Percentiles rank a stretch among this genome's conserved stretches.
Conservation (phyloP, 2,113 vertebrate species). For the Bubo scandiacus region DNA sequence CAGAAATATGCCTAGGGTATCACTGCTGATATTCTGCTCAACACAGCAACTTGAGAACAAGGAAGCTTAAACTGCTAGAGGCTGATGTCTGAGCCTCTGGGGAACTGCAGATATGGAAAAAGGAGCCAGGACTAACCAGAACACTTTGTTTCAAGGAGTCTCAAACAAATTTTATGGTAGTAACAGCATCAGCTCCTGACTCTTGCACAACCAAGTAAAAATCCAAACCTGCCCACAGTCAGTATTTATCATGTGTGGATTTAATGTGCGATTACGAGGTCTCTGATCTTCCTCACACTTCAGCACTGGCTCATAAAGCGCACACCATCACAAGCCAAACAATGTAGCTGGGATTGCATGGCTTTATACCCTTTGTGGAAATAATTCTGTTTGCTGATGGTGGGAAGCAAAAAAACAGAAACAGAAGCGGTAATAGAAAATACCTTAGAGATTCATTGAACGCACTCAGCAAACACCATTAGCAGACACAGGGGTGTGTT, state of each 20-base stretch:
- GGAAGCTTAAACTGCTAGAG: not conserved
- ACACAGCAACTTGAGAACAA: not conserved
- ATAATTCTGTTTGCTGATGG: not conserved
- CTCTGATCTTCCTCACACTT: not conserved
- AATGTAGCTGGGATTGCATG: rapidly evolving
- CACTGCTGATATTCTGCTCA: not conserved
- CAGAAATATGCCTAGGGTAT: not conserved
- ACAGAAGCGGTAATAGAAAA: not conserved
- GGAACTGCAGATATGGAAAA: not conserved
- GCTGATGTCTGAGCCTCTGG: not conserved
- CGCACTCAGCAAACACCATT: not conserved
- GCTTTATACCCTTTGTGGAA: not conserved
- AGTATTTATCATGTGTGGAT: not conserved
- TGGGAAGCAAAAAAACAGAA: not conserved
- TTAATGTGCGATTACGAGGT: not conserved
- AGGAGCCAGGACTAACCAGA: not conserved
- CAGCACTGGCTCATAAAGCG: not conserved
- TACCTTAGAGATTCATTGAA: not conserved
- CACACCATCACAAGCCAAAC: not conserved
- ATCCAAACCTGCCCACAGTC: not conserved
- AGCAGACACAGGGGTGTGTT: not conserved
- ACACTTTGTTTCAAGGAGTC: not conserved
- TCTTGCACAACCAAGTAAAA: not conserved
- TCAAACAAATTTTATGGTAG: not conserved
- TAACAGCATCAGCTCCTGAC: not conserved